Evolutionary conservation across 1,140 invertebrate genomes (phyloP).

Genomic region (Lamellibrachia luymesi): DNA sequence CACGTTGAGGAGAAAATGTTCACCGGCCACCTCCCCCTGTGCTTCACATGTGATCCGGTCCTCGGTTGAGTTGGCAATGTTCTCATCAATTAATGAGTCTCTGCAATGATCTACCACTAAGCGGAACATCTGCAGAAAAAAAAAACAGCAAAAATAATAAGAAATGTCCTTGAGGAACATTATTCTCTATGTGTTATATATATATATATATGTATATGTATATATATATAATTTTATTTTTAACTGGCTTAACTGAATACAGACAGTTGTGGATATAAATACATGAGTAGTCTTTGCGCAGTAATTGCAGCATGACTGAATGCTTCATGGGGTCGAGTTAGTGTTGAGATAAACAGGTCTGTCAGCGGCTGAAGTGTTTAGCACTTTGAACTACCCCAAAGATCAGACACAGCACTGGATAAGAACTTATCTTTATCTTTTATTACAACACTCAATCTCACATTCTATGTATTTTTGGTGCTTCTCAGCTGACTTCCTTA

Average conservation of each 20-base stretch:
- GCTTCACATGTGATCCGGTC: constrained; percentile 87
- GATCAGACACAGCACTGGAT: neutral
- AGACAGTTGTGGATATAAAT: too few relatives aligned
- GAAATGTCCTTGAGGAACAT: neutral
- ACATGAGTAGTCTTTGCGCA: too few relatives aligned
- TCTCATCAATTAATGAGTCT: constrained; percentile 78
- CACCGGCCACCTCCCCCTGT: constrained; percentile 82
- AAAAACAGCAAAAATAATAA: neutral
- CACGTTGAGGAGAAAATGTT: constrained; percentile 94
- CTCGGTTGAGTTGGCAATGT: constrained; percentile 46
- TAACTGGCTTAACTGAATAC: too few relatives aligned
- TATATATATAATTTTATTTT: too few relatives aligned
- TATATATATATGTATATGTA: too few relatives aligned
- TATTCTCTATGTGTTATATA: neutral
- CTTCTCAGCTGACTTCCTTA: too few relatives aligned
- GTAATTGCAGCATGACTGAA: too few relatives aligned
- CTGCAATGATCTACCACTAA: constrained; percentile 91
- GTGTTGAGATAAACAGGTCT: too few relatives aligned
- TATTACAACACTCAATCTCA: neutral
- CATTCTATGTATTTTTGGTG: too few relatives aligned
- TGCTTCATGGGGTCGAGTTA: too few relatives aligned
- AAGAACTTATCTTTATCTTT: neutral
- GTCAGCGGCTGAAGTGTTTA: neutral
- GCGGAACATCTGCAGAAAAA: constrained; percentile 20
- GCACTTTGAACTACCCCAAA: neutral